A percentile compares a stretch with the other conserved stretches of the same genome.
phyloP scores from a whole-genome alignment of 2,113 vertebrate species.

The Columba janthina region DNA sequence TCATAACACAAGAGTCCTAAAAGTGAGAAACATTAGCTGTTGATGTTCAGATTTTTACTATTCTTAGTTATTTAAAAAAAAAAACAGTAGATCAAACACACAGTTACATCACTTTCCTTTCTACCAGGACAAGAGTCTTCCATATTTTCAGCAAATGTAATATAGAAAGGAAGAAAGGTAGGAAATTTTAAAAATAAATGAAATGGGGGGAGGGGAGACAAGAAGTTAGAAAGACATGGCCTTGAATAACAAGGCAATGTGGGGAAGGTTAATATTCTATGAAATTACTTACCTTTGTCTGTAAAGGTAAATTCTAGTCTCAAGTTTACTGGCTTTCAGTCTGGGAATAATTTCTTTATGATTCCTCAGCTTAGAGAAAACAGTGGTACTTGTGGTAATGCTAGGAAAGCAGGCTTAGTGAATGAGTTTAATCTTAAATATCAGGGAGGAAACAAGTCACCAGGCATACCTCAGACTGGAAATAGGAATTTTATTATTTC shows the following conservation, averaged over 20 bases:
- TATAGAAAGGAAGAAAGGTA: not conserved
- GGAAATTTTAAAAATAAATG: not conserved
- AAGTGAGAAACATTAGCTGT: not conserved
- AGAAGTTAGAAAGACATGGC: not conserved
- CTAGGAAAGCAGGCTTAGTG: not conserved
- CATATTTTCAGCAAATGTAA: not conserved
- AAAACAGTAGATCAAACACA: not conserved
- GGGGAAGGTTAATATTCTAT: not conserved
- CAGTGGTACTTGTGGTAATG: not conserved
- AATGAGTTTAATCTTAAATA: not conserved
- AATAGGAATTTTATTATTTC: not conserved
- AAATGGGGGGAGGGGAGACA: not conserved
- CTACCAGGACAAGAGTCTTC: not conserved
- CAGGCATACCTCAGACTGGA: not conserved
- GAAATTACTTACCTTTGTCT: constrained; percentile 32
- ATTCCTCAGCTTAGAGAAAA: not conserved
- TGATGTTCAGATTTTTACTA: not conserved
- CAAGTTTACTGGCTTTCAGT: constrained; percentile 2
- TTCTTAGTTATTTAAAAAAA: not conserved
- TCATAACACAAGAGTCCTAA: not conserved
- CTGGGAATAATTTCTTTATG: not conserved
- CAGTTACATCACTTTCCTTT: not conserved
- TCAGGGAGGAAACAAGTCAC: not conserved
- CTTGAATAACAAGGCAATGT: not conserved
- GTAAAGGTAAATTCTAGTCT: constrained; percentile 1